Conservation (phyloP, 2,113 vertebrate species). For the Cathartes aura region DNA sequence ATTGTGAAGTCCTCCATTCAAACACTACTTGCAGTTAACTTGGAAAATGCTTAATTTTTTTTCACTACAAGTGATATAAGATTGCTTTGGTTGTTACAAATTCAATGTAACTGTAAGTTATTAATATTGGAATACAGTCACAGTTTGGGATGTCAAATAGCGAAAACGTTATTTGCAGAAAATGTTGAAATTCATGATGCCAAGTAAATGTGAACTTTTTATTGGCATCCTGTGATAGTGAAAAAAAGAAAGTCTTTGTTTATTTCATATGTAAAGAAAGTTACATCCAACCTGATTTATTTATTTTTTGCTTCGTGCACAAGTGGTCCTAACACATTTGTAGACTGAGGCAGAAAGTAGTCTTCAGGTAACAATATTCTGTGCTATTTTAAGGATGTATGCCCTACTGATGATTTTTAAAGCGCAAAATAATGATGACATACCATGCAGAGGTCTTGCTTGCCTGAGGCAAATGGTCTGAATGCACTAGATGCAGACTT, state of each 20-base stretch:
- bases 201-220: neutral
- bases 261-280: neutral
- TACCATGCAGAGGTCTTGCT: slow-evolving; percentile 42
- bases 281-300: neutral
- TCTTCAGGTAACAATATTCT: slow-evolving; percentile 34
- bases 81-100: neutral
- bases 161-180: neutral
- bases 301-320: neutral
- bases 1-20: neutral
- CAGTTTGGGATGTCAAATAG: neutral
- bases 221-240: neutral
- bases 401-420: slow-evolving; percentile 44
- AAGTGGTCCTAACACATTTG: slow-evolving; percentile 13
- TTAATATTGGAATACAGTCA: neutral
- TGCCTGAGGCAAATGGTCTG: slow-evolving; percentile 53
- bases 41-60: neutral
- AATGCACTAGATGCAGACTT: slow-evolving; percentile 6
- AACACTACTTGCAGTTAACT: neutral
- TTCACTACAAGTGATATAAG: neutral
- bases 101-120: neutral
- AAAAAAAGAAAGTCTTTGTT: neutral
- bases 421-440: slow-evolving; percentile 60
- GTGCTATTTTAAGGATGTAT: slow-evolving; percentile 49
- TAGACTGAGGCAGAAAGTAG: slow-evolving; percentile 17
- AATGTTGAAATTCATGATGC: neutral